Conservation (phyloP, 2,797 vertebrate genomes). For the Uromys caudimaculatus region DNA sequence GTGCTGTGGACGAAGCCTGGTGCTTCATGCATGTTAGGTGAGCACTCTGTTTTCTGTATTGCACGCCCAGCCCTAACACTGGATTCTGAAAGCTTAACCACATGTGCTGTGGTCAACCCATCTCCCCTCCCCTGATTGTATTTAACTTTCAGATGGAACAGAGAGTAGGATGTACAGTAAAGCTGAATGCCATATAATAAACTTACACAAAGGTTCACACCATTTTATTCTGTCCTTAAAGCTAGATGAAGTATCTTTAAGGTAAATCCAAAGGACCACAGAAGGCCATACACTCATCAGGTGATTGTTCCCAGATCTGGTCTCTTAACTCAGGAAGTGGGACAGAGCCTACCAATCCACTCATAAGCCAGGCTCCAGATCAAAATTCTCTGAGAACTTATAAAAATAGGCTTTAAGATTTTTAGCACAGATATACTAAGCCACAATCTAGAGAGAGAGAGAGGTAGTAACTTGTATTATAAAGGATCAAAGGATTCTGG, state of each 20-base stretch:
- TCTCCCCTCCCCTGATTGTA: neutral
- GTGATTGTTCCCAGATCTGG: neutral
- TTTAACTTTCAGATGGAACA: neutral
- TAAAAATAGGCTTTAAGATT: neutral
- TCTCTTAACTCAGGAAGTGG: neutral
- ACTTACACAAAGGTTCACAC: neutral
- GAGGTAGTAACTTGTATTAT: neutral
- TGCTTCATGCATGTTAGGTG: neutral
- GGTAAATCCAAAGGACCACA: slow-evolving; percentile 6
- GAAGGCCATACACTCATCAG: neutral
- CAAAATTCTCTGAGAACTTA: neutral
- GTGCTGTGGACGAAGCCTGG: too few species aligned
- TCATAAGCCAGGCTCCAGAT: neutral
- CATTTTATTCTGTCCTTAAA: slow-evolving; percentile 10
- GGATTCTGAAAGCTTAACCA: neutral
- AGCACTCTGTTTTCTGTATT: neutral
- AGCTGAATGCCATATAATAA: neutral
- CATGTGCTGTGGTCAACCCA: too few species aligned
- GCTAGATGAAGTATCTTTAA: slow-evolving; percentile 33
- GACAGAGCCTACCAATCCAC: neutral
- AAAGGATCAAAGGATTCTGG: slow-evolving; percentile 1
- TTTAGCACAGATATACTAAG: neutral
- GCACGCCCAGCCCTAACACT: neutral
- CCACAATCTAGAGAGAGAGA: slow-evolving; percentile 11
- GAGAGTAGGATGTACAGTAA: neutral